Percentiles rank a stretch among this genome's conserved stretches.
These are phyloP conservation scores for Drepanosiphum platanoidis DNA, from an alignment of 2,888 invertebrate species.

Conservation along the genomic window DNA sequence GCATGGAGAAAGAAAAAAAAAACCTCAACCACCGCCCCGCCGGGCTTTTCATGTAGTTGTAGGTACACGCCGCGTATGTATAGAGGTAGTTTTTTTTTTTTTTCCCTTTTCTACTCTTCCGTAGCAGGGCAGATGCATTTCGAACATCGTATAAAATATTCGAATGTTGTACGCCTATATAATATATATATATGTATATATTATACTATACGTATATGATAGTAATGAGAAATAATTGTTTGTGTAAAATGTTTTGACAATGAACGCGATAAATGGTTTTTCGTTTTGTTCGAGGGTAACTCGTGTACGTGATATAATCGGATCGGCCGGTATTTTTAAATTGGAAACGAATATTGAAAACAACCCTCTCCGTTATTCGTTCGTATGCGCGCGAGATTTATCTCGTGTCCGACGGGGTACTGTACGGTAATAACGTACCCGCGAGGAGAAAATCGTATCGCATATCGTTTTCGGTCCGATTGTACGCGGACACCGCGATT, in stretches of 20 bases:
- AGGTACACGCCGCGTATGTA: background rate
- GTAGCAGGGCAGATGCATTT: slow-evolving; percentile 53
- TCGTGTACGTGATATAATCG: too few relatives aligned
- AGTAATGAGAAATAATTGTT: slow-evolving; percentile 62
- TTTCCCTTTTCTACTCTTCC: slow-evolving; percentile 16
- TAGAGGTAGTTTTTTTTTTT: slow-evolving; percentile 44
- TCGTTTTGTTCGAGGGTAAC: slow-evolving; percentile 45
- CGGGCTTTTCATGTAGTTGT: slow-evolving; percentile 57
- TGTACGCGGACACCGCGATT: background rate
- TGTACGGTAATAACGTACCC: background rate
- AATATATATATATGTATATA: too few relatives aligned
- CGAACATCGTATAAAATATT: slow-evolving; percentile 53
- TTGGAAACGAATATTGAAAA: slow-evolving; percentile 15
- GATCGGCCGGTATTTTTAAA: slow-evolving; percentile 12
- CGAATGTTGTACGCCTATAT: slow-evolving; percentile 20
- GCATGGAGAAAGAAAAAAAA: slow-evolving; percentile 18
- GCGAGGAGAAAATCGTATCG: too few relatives aligned
- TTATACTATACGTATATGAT: too few relatives aligned
- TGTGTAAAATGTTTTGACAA: slow-evolving; percentile 61
- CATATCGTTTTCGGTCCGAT: background rate
- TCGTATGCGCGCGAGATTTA: background rate
- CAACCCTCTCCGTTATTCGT: background rate
- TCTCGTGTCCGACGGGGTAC: background rate
- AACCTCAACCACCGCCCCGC: slow-evolving; percentile 57
- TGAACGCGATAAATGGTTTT: slow-evolving; percentile 59